Evolutionary conservation across 2,888 invertebrate genomes (phyloP), one percentile per base, ranked within the genome.

Genomic region (Clanis bilineata): DNA sequence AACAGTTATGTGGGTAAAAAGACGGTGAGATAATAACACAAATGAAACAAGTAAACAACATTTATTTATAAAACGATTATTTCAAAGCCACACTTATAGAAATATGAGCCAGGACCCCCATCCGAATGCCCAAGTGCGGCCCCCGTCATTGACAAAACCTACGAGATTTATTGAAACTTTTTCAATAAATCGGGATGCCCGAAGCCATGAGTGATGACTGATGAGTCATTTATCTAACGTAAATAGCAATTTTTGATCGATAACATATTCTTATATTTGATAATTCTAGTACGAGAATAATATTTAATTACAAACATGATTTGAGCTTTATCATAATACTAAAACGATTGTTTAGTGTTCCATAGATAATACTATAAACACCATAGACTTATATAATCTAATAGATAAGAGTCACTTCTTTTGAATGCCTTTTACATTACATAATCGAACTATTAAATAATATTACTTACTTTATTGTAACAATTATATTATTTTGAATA

Each of bases 1-100:
- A 2, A 32, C 9, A 7, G 9, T 7, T 32, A 32, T 7, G 9
- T 12, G 9, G 3, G 3, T 5, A 36, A 1, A 36, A 12, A 36
- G 9, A 32, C 9, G 12, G 5, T 3, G 3, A 28, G 10, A 10
- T 28, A 10, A 28, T 12, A 51, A 28, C 51, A 32, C 51, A 32
- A 3, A 18, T 32, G 18, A 32, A 28, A 32, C 32, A 51, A 51
- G 51, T 51, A 51, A 51, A 51, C 51, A 32, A 51, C 51, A 51
- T 51, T 51, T 51, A 51, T 44, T 51, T 51, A 51, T 21, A 51
- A 51, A 32, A 51, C 18, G 32, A 18, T 18, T 32, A 51, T n/a
- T 23, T 23, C 44, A 12, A 45, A 32, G 51, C 41, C 41, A 56
- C 39, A 23, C 22, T n/a, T 56, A 41, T 28, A 51, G 25, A 51